Percentiles rank a stretch among this genome's conserved stretches.
phyloP scores from a whole-genome alignment of 2,888 invertebrate genomes.

The Frankliniella fusca region DNA sequence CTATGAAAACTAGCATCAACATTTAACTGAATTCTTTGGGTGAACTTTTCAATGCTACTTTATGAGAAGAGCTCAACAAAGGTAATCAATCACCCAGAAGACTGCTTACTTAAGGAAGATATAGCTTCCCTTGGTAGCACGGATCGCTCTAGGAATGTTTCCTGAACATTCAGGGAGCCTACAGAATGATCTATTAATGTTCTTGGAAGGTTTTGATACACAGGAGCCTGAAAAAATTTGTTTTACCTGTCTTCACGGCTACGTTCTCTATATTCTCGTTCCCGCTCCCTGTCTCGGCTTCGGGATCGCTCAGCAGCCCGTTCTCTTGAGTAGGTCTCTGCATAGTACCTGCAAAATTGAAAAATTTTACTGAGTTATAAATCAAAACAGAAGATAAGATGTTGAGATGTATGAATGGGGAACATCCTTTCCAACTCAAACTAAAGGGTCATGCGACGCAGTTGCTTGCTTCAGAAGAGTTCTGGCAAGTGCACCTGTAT shows the following conservation, averaged over 20 bases:
- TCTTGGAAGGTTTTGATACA: too few species aligned
- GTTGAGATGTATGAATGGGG: background rate
- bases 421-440: background rate
- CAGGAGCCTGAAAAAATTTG: conserved; percentile 34
- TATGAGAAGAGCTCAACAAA: too few species aligned
- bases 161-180: too few species aligned
- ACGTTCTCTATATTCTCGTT: conserved; percentile 67
- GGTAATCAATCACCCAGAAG: too few species aligned
- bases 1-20: too few species aligned
- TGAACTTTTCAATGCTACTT: too few species aligned
- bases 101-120: too few species aligned
- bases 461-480: background rate
- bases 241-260: conserved; percentile 73
- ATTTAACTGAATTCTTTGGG: too few species aligned
- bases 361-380: background rate
- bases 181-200: too few species aligned
- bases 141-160: too few species aligned
- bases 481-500: background rate
- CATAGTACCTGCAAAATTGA: conserved; percentile 49
- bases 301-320: conserved; percentile 57
- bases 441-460: background rate
- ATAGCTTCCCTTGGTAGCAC: too few species aligned
- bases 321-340: conserved; percentile 60
- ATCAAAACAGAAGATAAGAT: background rate
- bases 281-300: conserved; percentile 66